Base-by-base conservation (phyloP, 2,888 invertebrate species). In the Synergus laeviventris region DNA sequence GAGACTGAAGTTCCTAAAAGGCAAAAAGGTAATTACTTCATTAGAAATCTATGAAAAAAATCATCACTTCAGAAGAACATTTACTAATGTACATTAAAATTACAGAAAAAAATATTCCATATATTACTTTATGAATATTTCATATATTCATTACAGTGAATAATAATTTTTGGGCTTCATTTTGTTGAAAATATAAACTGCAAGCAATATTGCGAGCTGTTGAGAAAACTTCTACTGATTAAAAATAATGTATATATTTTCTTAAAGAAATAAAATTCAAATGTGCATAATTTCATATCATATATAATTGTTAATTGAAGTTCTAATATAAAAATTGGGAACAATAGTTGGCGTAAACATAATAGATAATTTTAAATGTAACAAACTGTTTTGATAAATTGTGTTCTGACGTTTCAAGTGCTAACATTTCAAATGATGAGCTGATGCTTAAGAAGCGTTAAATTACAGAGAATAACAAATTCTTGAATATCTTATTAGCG, bases 401-500 rank as follows among this genome's bases (percentile, higher is more conserved):
- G 18, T 54, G 54, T 18, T 54, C 54, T 54, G 18, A 18, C 1
- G 18, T 54, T 54, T 18, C 3, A 18, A 54, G 18, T 54, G 18
- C 18, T 54, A 54, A 54, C 54, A n/a, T n/a, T n/a, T n/a, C n/a
- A n/a, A n/a, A n/a, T n/a, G n/a, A n/a, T 54, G 18, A 54, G 54
- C 54, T 54, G 31, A 31, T 31, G 54, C 16, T 18, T 54, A 18
- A 18, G 54, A 18, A 54, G 54, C 54, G 54, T 54, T 18, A 54
- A 54, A 54, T 54, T 54, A 54, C 54, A 54, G n/a, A 18, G 18
- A 54, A 54, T 54, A 18, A 54, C 54, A 54, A 54, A 54, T 54
- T 54, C 54, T 18, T 18, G 9, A 54, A n/a, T 54, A 18, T 9
- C 18, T 54, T 54, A 54, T 54, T 54, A 54, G 18, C 2, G 9